Conservation (phyloP, 1,140 invertebrate species). For the Aleiodes sp. region DNA sequence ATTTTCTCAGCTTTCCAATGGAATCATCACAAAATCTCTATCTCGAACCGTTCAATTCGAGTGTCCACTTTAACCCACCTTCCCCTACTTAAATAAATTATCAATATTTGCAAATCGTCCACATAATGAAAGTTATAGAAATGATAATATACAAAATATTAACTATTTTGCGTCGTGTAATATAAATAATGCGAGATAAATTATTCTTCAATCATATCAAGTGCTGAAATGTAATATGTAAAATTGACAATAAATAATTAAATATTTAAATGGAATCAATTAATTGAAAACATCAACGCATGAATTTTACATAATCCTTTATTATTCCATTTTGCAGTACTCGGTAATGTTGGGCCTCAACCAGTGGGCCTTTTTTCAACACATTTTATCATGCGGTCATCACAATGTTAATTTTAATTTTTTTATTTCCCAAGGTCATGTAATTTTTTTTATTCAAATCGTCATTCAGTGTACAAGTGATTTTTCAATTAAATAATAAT, state of each 20-base stretch:
- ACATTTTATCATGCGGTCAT: slow-evolving; percentile 59
- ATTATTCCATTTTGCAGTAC: slow-evolving; percentile 60
- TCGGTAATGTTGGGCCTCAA: slow-evolving; percentile 59
- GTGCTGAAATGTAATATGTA: slow-evolving; percentile 34
- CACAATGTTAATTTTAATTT: slow-evolving; percentile 52
- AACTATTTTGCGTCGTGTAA: background rate
- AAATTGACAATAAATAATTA: slow-evolving; percentile 40
- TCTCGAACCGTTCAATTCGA: too few relatives aligned
- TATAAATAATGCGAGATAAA: background rate
- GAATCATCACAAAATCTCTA: too few relatives aligned
- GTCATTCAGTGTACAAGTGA: slow-evolving; percentile 44
- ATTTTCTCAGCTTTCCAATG: too few relatives aligned
- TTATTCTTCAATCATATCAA: slow-evolving; percentile 30
- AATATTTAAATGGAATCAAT: slow-evolving; percentile 2
- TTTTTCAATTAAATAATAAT: slow-evolving; percentile 28
- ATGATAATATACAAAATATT: too few relatives aligned
- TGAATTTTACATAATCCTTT: slow-evolving; percentile 58
- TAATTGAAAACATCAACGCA: background rate
- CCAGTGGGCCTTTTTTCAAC: slow-evolving; percentile 58
- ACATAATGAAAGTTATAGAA: too few relatives aligned
- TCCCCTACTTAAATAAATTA: too few relatives aligned
- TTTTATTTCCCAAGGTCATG: slow-evolving; percentile 42
- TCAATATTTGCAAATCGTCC: too few relatives aligned
- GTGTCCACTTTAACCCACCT: too few relatives aligned
- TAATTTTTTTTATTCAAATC: slow-evolving; percentile 45